A percentile compares a stretch with the other conserved stretches of the same genome.
Evolutionary conservation across 1,140 invertebrate genomes (phyloP).

Genomic region (Solenopsis fugax): DNA sequence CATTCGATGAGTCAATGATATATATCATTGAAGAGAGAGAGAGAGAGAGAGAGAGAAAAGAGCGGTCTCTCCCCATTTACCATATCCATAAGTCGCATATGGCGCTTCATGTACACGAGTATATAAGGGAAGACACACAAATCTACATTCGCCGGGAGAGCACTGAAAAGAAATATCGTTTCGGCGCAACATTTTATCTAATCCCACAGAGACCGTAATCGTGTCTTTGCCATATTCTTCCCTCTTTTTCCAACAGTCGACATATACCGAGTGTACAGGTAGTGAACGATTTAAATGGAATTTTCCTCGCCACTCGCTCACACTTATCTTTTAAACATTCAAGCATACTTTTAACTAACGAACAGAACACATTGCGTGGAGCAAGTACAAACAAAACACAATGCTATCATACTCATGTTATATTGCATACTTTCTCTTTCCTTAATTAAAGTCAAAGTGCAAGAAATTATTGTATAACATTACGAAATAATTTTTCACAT

Average conservation of each 20-base stretch:
- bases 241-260: slow-evolving; percentile 18
- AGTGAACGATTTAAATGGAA: slow-evolving; percentile 40
- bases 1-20: slow-evolving; percentile 24
- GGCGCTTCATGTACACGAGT: neutral
- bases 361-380: neutral
- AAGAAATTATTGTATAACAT: slow-evolving; percentile 21
- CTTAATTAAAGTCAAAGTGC: slow-evolving; percentile 14
- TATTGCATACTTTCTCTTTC: neutral
- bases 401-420: neutral
- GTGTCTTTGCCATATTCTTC: slow-evolving; percentile 40
- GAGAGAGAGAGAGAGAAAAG: neutral
- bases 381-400: neutral
- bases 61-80: slow-evolving; percentile 12
- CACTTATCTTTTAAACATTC: slow-evolving; percentile 6
- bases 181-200: slow-evolving; percentile 56
- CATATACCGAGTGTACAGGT: slow-evolving; percentile 1
- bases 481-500: neutral
- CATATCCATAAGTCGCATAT: slow-evolving; percentile 22
- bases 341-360: neutral
- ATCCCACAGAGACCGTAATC: slow-evolving; percentile 57
- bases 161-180: slow-evolving; percentile 65
- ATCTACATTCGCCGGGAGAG: slow-evolving; percentile 43
- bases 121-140: slow-evolving; percentile 15
- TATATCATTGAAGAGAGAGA: slow-evolving; percentile 1
- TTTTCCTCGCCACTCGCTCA: slow-evolving; percentile 19